Evolutionary conservation across 2,113 vertebrate genomes (phyloP).

Genomic region (Pongo pygmaeus): DNA sequence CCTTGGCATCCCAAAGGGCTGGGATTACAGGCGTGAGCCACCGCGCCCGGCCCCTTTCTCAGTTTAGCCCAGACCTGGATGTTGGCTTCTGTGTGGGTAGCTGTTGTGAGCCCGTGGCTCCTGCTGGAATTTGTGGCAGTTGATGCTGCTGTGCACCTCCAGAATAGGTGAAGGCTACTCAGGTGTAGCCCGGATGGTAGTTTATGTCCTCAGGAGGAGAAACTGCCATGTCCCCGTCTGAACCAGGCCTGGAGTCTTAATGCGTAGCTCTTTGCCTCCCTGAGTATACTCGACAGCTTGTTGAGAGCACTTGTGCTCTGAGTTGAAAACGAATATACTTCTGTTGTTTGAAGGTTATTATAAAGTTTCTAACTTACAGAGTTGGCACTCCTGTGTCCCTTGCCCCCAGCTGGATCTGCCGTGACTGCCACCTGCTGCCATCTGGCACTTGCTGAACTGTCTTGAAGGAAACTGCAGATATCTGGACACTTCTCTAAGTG

Average conservation of each 20-base stretch:
- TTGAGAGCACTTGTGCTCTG: rapidly evolving
- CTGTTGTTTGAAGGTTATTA: too few species aligned
- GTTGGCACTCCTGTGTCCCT: too few species aligned
- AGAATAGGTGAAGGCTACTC: too few species aligned
- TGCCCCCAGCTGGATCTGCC: neutral
- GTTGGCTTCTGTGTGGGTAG: too few species aligned
- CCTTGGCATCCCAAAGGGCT: too few species aligned
- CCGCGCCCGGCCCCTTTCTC: neutral
- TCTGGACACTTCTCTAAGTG: neutral
- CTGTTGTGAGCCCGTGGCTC: neutral
- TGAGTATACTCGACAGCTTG: rapidly evolving
- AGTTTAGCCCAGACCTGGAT: rapidly evolving
- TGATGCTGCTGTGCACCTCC: neutral
- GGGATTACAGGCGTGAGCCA: too few species aligned
- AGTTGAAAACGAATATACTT: neutral
- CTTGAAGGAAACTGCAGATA: neutral
- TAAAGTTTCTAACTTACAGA: neutral
- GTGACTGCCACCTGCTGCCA: neutral
- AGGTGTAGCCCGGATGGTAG: neutral
- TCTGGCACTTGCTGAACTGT: neutral
- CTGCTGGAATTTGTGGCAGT: neutral
- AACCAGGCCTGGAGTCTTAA: rapidly evolving
- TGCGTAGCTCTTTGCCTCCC: neutral
- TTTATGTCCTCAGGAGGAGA: neutral
- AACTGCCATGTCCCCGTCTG: rapidly evolving